A percentile compares a stretch with the other conserved stretches of the same genome.
Conservation (phyloP, 2,113 vertebrate genomes). For the Corythaixoides concolor region DNA sequence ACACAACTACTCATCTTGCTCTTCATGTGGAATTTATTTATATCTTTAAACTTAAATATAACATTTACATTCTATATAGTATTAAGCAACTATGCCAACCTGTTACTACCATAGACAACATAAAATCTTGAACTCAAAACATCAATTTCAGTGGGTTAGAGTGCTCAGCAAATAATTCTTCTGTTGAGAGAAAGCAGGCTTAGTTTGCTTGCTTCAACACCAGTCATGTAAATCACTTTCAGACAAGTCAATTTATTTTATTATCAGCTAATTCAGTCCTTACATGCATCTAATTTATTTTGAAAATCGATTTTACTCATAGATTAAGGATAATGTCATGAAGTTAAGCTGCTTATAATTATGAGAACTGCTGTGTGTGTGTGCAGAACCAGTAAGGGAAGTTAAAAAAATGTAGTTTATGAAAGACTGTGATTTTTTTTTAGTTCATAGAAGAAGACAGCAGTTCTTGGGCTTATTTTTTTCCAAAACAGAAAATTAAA, state of each 20-base stretch:
- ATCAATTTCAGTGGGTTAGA: neutral
- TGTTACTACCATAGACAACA: neutral
- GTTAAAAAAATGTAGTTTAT: neutral
- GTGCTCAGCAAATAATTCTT: neutral
- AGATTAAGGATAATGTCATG: neutral
- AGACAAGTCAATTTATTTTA: neutral
- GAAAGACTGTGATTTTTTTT: neutral
- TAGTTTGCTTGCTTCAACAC: neutral
- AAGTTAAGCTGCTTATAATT: neutral
- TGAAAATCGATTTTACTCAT: conserved; percentile 1
- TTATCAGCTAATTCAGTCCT: neutral
- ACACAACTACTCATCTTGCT: neutral
- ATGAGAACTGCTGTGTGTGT: neutral
- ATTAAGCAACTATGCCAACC: neutral
- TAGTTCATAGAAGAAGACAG: neutral
- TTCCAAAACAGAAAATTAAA: neutral
- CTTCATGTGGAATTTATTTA: neutral
- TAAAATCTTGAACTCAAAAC: neutral
- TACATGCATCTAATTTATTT: neutral
- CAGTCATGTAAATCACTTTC: neutral
- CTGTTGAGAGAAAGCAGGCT: neutral
- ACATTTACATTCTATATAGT: neutral
- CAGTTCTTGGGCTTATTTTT: neutral
- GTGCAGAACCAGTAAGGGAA: neutral
- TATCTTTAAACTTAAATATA: neutral